A percentile compares a stretch with the other conserved stretches of the same genome.
Evolutionary conservation across 2,888 invertebrate genomes (phyloP).

Genomic region (Lymantria monacha): DNA sequence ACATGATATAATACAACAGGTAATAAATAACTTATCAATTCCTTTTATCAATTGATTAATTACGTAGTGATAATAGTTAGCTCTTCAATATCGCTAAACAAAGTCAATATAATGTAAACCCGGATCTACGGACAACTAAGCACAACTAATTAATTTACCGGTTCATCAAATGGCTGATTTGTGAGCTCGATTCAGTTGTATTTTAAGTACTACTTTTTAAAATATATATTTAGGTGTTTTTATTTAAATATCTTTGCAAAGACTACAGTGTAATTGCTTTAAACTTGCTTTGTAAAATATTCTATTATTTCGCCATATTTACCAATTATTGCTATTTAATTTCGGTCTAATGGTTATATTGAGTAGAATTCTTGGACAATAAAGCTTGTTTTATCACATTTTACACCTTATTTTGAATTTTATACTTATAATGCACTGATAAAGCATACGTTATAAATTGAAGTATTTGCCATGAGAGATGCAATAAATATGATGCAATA

Average conservation of each 20-base stretch:
- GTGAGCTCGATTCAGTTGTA: neutral
- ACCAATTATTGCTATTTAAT: conserved; percentile 33
- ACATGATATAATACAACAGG: too few species aligned
- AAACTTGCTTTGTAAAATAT: conserved; percentile 22
- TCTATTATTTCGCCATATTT: conserved; percentile 39
- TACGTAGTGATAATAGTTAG: conserved; percentile 8
- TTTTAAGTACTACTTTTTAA: neutral
- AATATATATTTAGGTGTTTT: neutral
- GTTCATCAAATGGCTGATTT: neutral
- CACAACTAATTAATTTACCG: neutral
- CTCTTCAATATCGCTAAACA: conserved; percentile 11
- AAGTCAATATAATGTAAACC: conserved; percentile 5
- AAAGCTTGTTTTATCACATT: too few species aligned
- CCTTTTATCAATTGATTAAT: conserved; percentile 9
- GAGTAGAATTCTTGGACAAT: neutral
- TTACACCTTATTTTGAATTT: too few species aligned
- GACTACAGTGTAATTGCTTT: too few species aligned
- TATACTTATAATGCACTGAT: too few species aligned
- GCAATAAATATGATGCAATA: too few species aligned
- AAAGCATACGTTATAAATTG: too few species aligned
- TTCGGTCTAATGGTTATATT: conserved; percentile 40
- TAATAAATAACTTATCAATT: neutral
- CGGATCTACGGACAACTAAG: conserved; percentile 17
- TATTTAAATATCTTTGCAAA: too few species aligned
- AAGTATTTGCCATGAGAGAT: too few species aligned